Percentiles rank a stretch among this genome's conserved stretches.
Evolutionary conservation across 1,140 invertebrate genomes (phyloP).

Genomic region (Drosophila seguyi): DNA sequence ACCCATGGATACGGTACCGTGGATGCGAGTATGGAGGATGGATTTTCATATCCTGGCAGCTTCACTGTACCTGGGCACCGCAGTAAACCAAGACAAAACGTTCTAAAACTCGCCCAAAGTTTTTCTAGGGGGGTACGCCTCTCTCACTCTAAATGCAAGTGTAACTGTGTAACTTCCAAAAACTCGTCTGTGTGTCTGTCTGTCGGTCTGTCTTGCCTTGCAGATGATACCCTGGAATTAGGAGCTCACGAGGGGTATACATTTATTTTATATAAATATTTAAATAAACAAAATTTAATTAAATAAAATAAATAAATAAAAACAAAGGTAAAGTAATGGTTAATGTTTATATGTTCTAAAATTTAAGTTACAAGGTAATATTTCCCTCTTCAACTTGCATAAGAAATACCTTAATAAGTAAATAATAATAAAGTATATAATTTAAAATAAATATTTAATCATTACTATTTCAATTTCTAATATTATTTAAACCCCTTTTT

Average conservation of each 20-base stretch:
- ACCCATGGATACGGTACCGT: background rate
- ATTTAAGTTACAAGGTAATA: background rate
- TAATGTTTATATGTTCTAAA: background rate
- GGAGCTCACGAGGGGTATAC: background rate
- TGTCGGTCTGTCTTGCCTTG: background rate
- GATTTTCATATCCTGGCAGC: no score
- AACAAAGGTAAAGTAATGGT: no score
- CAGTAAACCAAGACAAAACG: conserved; percentile 61
- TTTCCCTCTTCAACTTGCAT: background rate
- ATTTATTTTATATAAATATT: no score
- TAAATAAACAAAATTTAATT: no score
- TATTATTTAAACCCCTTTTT: background rate
- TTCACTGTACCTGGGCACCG: conserved; percentile 21
- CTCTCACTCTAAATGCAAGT: conserved; percentile 35
- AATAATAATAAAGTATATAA: background rate
- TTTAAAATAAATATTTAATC: background rate
- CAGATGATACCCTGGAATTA: conserved; percentile 22
- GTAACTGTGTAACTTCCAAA: conserved; percentile 50
- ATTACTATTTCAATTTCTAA: background rate
- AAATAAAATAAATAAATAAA: background rate
- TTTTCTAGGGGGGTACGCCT: conserved; percentile 16
- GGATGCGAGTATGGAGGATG: background rate
- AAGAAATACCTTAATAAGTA: background rate
- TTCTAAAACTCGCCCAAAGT: conserved; percentile 50
- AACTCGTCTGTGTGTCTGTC: conserved; percentile 29